phyloP scores from a whole-genome alignment of 2,113 vertebrate genomes.

The Gymnorhina tibicen region DNA sequence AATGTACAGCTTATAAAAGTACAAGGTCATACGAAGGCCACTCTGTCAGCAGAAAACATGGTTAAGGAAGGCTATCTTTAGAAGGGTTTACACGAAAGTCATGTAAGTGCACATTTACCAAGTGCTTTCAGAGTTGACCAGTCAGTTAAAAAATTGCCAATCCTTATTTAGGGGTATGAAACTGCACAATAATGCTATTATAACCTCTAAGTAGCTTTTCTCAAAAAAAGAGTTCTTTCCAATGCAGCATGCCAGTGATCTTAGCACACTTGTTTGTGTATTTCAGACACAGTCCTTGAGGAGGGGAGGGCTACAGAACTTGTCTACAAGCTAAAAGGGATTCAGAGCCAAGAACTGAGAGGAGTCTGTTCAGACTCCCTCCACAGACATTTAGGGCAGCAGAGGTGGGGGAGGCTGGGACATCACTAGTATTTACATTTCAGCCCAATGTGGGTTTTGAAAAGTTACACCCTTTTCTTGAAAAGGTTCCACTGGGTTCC shows the following conservation, averaged over 20 bases:
- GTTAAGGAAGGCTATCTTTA: neutral
- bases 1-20: neutral
- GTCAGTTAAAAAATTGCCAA: neutral
- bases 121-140: neutral
- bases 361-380: neutral
- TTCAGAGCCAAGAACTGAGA: neutral
- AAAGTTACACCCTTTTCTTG: neutral
- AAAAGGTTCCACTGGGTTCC: neutral
- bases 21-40: neutral
- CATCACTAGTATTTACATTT: neutral
- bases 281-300: neutral
- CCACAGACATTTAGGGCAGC: neutral
- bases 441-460: neutral
- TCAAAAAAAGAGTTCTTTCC: neutral
- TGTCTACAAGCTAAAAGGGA: neutral
- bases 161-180: neutral
- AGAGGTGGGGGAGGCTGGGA: neutral
- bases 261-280: neutral
- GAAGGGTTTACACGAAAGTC: neutral
- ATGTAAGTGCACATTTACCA: neutral
- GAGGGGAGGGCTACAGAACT: neutral
- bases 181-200: neutral
- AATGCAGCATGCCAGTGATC: neutral
- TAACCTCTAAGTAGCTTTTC: neutral
- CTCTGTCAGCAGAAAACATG: neutral